Percentiles rank a stretch among this genome's conserved stretches.
Conservation (phyloP, 2,113 vertebrate species). For the Oceanites oceanicus region DNA sequence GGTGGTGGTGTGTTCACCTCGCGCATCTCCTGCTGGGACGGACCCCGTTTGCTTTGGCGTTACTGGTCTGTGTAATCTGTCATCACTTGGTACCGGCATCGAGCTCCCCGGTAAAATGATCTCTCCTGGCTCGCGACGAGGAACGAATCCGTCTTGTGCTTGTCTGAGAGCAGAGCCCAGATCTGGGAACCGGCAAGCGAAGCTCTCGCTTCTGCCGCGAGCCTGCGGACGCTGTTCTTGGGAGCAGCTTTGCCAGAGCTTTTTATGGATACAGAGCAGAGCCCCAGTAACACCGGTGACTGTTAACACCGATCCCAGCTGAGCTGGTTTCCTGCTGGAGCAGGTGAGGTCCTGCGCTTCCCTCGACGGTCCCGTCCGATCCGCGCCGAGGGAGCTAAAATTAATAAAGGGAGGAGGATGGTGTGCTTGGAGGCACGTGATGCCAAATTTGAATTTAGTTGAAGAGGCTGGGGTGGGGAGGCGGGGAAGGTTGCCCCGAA, state of each 20-base stretch:
- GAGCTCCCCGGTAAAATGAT: neutral
- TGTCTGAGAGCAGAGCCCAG: neutral
- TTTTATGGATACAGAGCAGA: neutral
- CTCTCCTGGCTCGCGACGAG: neutral
- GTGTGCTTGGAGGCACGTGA: neutral
- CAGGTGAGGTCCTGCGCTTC: neutral
- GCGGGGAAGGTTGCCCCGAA: neutral
- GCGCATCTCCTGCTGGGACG: neutral
- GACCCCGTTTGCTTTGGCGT: neutral
- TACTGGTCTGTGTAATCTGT: neutral
- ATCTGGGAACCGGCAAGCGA: no score
- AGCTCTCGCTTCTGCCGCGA: neutral
- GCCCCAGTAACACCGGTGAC: rapidly evolving
- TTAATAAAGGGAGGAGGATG: neutral
- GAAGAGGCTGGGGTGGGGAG: neutral
- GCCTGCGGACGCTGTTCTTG: neutral
- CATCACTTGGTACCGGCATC: no score
- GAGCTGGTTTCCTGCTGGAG: neutral
- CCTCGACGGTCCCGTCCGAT: rapidly evolving
- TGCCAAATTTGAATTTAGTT: neutral
- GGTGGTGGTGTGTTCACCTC: neutral
- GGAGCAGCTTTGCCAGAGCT: neutral
- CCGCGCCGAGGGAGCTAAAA: neutral
- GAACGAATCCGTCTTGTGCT: neutral
- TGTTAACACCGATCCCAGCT: rapidly evolving